phyloP scores from a whole-genome alignment of 2,113 vertebrate genomes.

The Leucopternis melanops region DNA sequence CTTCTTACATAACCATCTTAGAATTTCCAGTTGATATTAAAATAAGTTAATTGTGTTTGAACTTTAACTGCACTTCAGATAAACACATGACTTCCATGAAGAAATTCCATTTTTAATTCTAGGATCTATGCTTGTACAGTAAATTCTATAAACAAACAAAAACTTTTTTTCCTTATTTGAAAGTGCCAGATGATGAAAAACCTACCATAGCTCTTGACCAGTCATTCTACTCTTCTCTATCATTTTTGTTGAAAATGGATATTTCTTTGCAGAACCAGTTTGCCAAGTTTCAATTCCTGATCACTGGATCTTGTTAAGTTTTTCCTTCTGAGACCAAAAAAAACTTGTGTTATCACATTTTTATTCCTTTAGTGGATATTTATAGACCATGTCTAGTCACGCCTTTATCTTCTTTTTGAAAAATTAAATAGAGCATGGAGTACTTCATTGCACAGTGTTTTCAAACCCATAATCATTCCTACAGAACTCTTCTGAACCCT shows the following conservation, averaged over 20 bases:
- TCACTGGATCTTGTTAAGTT: neutral
- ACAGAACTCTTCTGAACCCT: neutral
- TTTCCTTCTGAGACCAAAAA: neutral
- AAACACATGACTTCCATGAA: neutral
- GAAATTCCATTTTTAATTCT: neutral
- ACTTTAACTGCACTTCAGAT: neutral
- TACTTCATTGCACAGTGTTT: neutral
- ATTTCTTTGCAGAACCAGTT: neutral
- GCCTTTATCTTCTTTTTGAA: neutral
- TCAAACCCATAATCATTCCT: slow-evolving; percentile 18
- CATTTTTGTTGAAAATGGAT: neutral
- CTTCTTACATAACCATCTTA: neutral
- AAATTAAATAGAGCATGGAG: slow-evolving; percentile 27
- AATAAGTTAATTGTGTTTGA: neutral
- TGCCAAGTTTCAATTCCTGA: neutral
- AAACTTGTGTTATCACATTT: neutral
- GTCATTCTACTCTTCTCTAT: neutral
- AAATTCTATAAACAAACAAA: neutral
- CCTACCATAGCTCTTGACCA: neutral
- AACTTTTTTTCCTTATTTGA: neutral
- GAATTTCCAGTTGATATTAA: neutral
- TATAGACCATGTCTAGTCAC: neutral
- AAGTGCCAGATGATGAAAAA: neutral
- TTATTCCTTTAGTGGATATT: slow-evolving; percentile 8
- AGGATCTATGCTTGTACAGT: neutral